phyloP scores from a whole-genome alignment of 2,888 invertebrate species.

The Brachylomia viminalis region DNA sequence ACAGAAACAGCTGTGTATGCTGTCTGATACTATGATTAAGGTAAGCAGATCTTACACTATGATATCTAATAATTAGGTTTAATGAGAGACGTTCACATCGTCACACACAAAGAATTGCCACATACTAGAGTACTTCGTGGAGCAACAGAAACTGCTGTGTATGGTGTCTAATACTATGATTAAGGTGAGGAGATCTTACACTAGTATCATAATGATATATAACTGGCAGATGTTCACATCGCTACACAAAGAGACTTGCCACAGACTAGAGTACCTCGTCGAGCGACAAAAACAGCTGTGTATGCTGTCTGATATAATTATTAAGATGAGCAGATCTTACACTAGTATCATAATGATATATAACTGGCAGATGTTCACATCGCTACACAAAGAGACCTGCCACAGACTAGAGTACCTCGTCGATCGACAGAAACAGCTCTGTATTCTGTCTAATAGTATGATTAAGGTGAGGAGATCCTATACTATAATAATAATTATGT shows the following conservation, averaged over 20 bases:
- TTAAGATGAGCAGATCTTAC: slow-evolving; percentile 81
- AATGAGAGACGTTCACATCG: slow-evolving; percentile 76
- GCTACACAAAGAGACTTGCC: slow-evolving; percentile 92
- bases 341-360: not conserved
- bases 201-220: not conserved
- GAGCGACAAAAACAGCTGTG: slow-evolving; percentile 95
- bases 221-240: slow-evolving; percentile 73
- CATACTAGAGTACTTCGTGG: slow-evolving; percentile 92
- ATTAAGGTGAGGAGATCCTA: slow-evolving; percentile 81
- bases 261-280: slow-evolving; percentile 92
- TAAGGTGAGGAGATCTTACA: slow-evolving; percentile 71
- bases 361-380: slow-evolving; percentile 76
- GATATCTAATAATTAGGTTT: too few relatives aligned
- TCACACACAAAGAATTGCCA: slow-evolving; percentile 92
- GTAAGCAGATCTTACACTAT: not conserved
- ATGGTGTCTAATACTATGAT: slow-evolving; percentile 93
- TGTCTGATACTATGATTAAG: slow-evolving; percentile 93
- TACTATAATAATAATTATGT: not conserved
- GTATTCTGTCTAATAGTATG: slow-evolving; percentile 93
- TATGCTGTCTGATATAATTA: slow-evolving; percentile 92
- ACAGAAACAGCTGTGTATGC: slow-evolving; percentile 94
- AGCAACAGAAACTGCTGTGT: slow-evolving; percentile 94
- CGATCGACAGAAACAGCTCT: slow-evolving; percentile 94
- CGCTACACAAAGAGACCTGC: slow-evolving; percentile 92
- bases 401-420: slow-evolving; percentile 92